These are phyloP conservation scores for Periparus ater DNA, from an alignment of 2,797 vertebrate genomes.

Conservation along the genomic window DNA sequence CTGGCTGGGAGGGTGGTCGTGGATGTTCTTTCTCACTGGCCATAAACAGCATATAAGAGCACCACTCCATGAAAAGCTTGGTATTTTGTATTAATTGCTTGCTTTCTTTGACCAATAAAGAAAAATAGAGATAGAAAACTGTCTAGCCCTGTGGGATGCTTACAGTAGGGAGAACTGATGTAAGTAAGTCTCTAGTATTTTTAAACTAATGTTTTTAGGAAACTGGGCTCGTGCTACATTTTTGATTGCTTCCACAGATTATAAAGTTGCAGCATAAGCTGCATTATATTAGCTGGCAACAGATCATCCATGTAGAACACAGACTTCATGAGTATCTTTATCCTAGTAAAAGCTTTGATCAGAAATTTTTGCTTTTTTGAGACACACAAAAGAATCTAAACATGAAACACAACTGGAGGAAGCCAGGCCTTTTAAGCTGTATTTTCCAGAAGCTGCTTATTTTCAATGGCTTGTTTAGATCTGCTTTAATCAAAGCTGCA, in stretches of 20 bases:
- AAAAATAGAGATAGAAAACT: neutral
- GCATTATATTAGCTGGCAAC: neutral
- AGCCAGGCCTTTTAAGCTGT: neutral
- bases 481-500: neutral
- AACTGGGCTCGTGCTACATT: neutral
- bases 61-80: neutral
- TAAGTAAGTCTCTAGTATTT: neutral
- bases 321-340: neutral
- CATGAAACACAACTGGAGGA: neutral
- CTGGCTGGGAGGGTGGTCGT: neutral
- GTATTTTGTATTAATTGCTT: neutral
- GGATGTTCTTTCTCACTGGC: neutral
- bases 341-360: neutral
- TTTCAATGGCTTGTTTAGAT: neutral
- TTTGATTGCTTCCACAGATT: neutral
- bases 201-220: neutral
- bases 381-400: neutral
- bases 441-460: neutral
- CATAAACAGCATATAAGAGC: neutral
- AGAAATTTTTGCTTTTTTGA: neutral
- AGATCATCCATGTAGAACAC: neutral
- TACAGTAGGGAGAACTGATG: neutral
- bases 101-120: neutral
- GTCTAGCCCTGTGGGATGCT: neutral
- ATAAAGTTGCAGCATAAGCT: neutral